A percentile compares a stretch with the other conserved stretches of the same genome.
These are phyloP conservation scores for Manduca sexta DNA, from an alignment of 1,140 invertebrate species.

Conservation along the genomic window DNA sequence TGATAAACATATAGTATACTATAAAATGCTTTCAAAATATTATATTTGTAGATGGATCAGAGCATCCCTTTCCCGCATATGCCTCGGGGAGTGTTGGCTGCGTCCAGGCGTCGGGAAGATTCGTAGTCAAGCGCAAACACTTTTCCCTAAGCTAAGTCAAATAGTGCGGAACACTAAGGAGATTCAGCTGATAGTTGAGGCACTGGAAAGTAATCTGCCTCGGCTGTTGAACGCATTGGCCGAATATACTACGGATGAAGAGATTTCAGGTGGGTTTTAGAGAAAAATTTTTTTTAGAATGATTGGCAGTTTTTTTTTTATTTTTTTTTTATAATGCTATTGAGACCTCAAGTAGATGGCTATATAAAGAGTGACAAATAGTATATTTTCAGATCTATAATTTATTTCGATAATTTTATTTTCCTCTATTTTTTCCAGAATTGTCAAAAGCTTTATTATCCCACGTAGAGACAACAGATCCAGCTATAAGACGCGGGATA, in stretches of 20 bases:
- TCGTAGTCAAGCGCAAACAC: slow-evolving; percentile 58
- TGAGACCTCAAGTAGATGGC: no score
- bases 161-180: slow-evolving; percentile 51
- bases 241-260: slow-evolving; percentile 67
- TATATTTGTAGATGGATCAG: slow-evolving; percentile 60
- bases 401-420: background rate
- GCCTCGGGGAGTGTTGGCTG: slow-evolving; percentile 64
- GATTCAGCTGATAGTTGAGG: slow-evolving; percentile 56
- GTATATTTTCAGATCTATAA: no score
- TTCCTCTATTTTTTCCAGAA: slow-evolving; percentile 33
- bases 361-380: background rate
- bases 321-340: no score
- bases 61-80: slow-evolving; percentile 59
- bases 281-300: no score
- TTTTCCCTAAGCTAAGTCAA: slow-evolving; percentile 61
- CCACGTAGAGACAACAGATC: slow-evolving; percentile 46
- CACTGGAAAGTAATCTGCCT: slow-evolving; percentile 61
- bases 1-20: no score
- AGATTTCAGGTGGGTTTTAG: slow-evolving; percentile 57
- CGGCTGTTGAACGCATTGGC: slow-evolving; percentile 59
- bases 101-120: slow-evolving; percentile 65
- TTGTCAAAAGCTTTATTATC: slow-evolving; percentile 46
- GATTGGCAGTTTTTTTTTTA: no score
- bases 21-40: no score
- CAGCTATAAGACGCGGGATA: slow-evolving; percentile 52